Conservation (phyloP, 2,797 vertebrate species). For the Denticeps clupeoides region DNA sequence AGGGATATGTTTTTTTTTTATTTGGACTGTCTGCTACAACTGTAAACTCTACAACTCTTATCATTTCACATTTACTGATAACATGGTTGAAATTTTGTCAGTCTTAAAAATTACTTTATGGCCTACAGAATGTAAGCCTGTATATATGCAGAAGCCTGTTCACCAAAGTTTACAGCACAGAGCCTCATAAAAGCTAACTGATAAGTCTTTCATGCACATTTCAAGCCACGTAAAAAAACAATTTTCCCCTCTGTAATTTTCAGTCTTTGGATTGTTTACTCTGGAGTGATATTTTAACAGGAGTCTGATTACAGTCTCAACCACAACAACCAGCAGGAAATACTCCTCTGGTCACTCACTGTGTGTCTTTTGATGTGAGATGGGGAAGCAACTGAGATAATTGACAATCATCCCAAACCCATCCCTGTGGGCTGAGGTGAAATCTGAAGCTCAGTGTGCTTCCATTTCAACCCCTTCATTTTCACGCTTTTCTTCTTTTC, state of each 20-base stretch:
- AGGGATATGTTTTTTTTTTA: background rate
- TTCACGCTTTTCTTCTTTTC: background rate
- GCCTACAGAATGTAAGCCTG: too few species aligned
- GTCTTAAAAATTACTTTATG: too few species aligned
- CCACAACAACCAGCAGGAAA: slow-evolving; percentile 4
- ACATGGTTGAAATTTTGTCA: too few species aligned
- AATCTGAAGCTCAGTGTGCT: background rate
- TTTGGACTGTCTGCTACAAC: background rate
- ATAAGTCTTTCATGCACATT: background rate
- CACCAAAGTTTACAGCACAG: slow-evolving; percentile 3
- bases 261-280: slow-evolving; percentile 4
- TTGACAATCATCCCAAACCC: slow-evolving; percentile 4
- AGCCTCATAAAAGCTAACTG: slow-evolving; percentile 4
- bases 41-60: too few species aligned
- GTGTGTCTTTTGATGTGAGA: slow-evolving; percentile 14
- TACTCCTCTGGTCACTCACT: slow-evolving; percentile 9
- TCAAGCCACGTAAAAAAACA: background rate
- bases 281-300: background rate
- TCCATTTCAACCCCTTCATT: background rate
- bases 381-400: slow-evolving; percentile 7
- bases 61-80: too few species aligned
- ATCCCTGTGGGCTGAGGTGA: background rate
- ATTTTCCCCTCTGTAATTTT: slow-evolving; percentile 4
- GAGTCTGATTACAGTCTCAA: slow-evolving; percentile 1
- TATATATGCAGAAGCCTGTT: background rate